These are phyloP conservation scores for Cavia porcellus DNA, from an alignment of 2,113 vertebrate species.

Conservation along the genomic window DNA sequence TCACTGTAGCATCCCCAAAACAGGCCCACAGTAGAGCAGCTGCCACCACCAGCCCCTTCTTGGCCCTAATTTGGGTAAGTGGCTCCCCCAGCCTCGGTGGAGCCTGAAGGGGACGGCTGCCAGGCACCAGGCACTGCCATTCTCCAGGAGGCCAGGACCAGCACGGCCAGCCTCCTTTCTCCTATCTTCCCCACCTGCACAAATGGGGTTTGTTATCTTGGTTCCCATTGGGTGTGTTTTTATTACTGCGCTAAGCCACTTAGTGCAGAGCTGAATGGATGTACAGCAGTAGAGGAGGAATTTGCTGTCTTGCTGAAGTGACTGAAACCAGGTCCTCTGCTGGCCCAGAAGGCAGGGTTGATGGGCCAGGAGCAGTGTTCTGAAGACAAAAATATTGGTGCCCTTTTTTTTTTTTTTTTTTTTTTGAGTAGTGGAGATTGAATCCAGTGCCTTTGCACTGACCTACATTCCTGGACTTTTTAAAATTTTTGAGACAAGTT, in stretches of 20 bases:
- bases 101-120: background rate
- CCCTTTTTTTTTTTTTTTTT: background rate
- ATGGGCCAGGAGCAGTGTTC: background rate
- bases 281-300: background rate
- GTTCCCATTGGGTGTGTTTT: background rate
- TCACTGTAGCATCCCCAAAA: background rate
- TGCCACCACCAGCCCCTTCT: background rate
- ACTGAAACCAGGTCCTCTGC: rapidly evolving
- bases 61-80: background rate
- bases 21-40: background rate
- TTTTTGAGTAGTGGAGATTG: background rate
- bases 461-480: background rate
- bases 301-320: background rate
- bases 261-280: background rate
- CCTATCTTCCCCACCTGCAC: background rate
- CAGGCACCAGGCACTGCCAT: background rate
- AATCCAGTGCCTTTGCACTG: background rate
- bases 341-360: background rate
- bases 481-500: background rate
- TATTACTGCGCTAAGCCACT: background rate
- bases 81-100: background rate
- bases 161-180: background rate
- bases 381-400: background rate
- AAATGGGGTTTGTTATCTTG: background rate
- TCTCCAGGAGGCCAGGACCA: background rate